Percentiles rank a stretch among this genome's conserved stretches.
Evolutionary conservation across 2,888 invertebrate genomes (phyloP).

Genomic region (Calameuta pallipes): DNA sequence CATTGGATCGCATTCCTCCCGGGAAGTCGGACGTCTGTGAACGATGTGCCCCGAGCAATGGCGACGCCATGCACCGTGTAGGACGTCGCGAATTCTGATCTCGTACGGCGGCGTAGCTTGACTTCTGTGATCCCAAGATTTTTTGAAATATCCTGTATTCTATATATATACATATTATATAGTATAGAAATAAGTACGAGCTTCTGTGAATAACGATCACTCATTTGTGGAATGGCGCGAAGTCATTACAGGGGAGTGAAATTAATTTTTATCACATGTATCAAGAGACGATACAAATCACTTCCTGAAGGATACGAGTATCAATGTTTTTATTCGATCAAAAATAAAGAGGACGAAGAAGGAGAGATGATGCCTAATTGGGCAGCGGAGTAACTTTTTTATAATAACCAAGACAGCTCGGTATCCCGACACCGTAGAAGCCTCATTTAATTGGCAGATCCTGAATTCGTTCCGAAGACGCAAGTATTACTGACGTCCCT

Average conservation of each 20-base stretch:
- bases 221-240: too few species aligned
- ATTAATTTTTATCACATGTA: too few species aligned
- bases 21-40: slow-evolving; percentile 31
- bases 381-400: slow-evolving; percentile 23
- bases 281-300: too few species aligned
- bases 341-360: background rate
- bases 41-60: slow-evolving; percentile 13
- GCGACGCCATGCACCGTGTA: background rate
- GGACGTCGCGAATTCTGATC: slow-evolving; percentile 7
- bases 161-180: too few species aligned
- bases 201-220: too few species aligned
- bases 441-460: slow-evolving; percentile 28
- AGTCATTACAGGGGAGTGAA: too few species aligned
- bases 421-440: slow-evolving; percentile 22
- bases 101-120: background rate
- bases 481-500: background rate
- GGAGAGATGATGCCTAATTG: slow-evolving; percentile 23
- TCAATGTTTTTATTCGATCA: too few species aligned
- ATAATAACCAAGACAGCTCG: slow-evolving; percentile 14
- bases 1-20: slow-evolving; percentile 39
- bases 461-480: slow-evolving; percentile 6
- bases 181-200: too few species aligned
- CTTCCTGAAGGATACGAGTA: too few species aligned
- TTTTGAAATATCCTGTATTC: too few species aligned
- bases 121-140: background rate